Evolutionary conservation across 2,888 invertebrate species (phyloP).

Genomic region (Masnerella sp.): DNA sequence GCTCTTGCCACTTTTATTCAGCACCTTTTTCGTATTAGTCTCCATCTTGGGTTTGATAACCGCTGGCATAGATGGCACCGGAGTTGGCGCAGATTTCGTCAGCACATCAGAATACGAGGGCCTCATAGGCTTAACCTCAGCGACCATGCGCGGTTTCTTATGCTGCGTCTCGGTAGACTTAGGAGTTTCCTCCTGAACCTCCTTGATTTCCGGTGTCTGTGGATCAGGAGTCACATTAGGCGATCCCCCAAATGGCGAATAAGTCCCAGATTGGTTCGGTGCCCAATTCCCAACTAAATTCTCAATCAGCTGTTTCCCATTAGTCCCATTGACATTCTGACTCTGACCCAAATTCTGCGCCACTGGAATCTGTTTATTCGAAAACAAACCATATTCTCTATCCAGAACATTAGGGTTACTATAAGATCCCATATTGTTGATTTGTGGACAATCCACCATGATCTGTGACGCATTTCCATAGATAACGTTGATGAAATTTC

Average conservation of each 20-base stretch:
- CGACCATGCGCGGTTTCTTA: conserved; percentile 86
- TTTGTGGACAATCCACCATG: conserved; percentile 72
- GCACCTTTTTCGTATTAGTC: conserved; percentile 75
- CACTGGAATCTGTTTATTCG: conserved; percentile 68
- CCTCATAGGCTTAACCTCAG: conserved; percentile 92
- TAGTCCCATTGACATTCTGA: conserved; percentile 59
- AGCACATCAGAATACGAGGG: conserved; percentile 91
- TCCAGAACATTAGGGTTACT: conserved; percentile 68
- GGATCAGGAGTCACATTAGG: conserved; percentile 73
- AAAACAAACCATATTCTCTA: conserved; percentile 76
- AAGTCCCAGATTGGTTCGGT: conserved; percentile 85
- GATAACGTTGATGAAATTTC: conserved; percentile 77
- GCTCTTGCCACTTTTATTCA: conserved; percentile 75
- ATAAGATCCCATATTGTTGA: conserved; percentile 68
- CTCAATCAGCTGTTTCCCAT: conserved; percentile 81
- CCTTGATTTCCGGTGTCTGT: conserved; percentile 65
- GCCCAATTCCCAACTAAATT: conserved; percentile 86
- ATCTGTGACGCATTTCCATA: conserved; percentile 74
- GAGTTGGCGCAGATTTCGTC: conserved; percentile 81
- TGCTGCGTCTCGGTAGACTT: conserved; percentile 59
- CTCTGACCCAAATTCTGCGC: conserved; percentile 46
- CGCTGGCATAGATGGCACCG: conserved; percentile 72
- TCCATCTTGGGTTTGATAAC: conserved; percentile 75
- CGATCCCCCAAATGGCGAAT: conserved; percentile 84
- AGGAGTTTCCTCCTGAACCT: conserved; percentile 67